Conservation (phyloP, 2,113 vertebrate species). For the Aplodontia rufa region DNA sequence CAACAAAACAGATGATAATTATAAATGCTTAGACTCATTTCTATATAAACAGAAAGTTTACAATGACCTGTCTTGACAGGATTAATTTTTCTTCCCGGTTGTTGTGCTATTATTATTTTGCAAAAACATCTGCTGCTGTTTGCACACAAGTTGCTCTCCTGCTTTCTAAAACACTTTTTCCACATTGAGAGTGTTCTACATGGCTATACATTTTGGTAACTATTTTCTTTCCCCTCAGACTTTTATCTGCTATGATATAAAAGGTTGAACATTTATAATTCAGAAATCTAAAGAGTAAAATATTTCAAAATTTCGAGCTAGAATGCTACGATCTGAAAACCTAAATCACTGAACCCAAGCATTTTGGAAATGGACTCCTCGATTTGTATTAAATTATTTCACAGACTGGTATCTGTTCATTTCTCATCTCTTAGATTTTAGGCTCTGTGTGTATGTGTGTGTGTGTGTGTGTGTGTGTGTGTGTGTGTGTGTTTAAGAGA, state of each 20-base stretch:
- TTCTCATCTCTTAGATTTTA: not conserved
- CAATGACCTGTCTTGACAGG: conserved; percentile 27
- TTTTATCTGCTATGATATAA: not conserved
- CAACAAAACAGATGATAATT: conserved; percentile 15
- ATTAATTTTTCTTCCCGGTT: conserved; percentile 1
- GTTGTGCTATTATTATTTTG: not conserved
- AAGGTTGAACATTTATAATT: not conserved
- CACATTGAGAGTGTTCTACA: not conserved
- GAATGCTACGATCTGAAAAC: not conserved
- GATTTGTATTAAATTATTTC: not conserved
- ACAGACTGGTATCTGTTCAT: not conserved
- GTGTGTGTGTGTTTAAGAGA: too few species aligned
- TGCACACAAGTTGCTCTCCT: not conserved
- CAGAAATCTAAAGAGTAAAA: not conserved
- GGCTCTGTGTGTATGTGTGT: not conserved
- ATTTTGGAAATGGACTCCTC: not conserved
- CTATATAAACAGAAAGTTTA: not conserved
- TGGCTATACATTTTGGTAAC: not conserved
- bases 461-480: too few species aligned
- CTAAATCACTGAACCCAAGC: not conserved
- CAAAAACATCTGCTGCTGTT: not conserved
- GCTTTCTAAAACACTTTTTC: not conserved
- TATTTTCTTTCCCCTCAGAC: not conserved
- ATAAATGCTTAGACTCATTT: conserved; percentile 43
- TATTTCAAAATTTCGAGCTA: not conserved